Conservation (phyloP, 2,113 vertebrate species). For the Neotoma lepida region DNA sequence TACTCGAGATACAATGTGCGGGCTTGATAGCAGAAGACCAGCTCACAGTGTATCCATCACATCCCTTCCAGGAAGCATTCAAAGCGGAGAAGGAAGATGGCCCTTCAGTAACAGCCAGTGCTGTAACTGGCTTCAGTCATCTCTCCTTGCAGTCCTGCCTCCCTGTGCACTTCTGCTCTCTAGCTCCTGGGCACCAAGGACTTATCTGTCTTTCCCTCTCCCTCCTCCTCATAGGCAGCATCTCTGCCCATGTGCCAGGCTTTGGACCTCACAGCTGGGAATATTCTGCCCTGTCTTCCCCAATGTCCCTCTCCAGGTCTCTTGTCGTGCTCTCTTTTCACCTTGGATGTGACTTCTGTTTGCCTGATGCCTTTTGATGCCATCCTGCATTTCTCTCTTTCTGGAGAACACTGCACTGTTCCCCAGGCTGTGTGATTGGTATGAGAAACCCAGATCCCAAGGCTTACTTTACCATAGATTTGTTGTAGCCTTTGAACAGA, state of each 20-base stretch:
- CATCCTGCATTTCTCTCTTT: background rate
- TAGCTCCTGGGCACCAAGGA: background rate
- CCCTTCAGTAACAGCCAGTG: rapidly evolving
- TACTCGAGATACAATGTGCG: background rate
- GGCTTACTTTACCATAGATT: background rate
- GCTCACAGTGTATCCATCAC: too few relatives aligned
- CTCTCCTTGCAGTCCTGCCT: background rate
- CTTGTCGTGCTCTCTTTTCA: background rate
- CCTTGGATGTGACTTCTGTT: background rate
- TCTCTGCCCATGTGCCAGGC: background rate
- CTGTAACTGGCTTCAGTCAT: too few relatives aligned
- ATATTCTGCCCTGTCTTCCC: background rate
- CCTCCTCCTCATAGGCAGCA: background rate
- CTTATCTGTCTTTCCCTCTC: background rate
- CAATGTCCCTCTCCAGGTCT: background rate
- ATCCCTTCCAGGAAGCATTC: background rate
- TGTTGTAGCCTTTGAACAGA: background rate
- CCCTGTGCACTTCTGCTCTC: background rate
- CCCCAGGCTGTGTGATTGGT: background rate
- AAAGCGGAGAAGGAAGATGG: background rate
- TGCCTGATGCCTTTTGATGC: background rate
- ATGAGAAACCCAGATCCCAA: too few relatives aligned
- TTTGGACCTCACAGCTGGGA: background rate
- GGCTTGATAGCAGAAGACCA: background rate
- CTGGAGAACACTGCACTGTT: background rate